Percentiles rank a stretch among this genome's conserved stretches.
These are phyloP conservation scores for Poecilia wingei DNA, from an alignment of 2,797 vertebrate genomes.

Conservation along the genomic window DNA sequence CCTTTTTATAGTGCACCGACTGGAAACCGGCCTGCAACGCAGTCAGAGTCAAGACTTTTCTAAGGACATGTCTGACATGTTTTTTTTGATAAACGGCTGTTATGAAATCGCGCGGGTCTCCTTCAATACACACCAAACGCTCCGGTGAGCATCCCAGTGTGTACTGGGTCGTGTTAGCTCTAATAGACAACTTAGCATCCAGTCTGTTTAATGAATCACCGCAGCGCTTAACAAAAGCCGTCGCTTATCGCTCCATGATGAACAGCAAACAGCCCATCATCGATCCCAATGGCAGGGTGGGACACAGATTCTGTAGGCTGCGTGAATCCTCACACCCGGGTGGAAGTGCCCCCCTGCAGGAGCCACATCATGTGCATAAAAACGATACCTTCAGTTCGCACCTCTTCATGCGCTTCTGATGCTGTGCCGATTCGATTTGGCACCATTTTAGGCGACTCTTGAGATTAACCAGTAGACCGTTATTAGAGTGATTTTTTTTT, in stretches of 20 bases:
- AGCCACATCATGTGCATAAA: conserved; percentile 57
- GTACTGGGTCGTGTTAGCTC: conserved; percentile 45
- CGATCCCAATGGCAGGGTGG: conserved; percentile 56
- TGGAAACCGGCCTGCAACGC: neutral
- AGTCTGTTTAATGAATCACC: conserved; percentile 75
- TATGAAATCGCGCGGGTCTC: neutral
- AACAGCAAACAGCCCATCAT: conserved; percentile 80
- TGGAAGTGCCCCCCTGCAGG: conserved; percentile 64
- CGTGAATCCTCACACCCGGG: conserved; percentile 66
- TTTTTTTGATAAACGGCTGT: neutral
- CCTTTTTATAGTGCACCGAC: neutral
- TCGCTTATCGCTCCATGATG: conserved; percentile 81
- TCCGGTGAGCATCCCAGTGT: conserved; percentile 29
- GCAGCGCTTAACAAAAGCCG: conserved; percentile 61
- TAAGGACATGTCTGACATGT: neutral
- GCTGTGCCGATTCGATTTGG: conserved; percentile 19
- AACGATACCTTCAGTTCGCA: conserved; percentile 62
- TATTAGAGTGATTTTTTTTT: neutral
- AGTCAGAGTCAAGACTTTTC: neutral
- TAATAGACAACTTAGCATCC: conserved; percentile 58
- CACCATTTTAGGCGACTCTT: conserved; percentile 19
- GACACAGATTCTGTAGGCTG: conserved; percentile 14
- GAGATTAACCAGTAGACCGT: neutral
- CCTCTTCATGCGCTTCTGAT: conserved; percentile 46
- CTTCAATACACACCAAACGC: neutral